Evolutionary conservation across 2,797 vertebrate species (phyloP), one percentile per base, ranked within the genome.

Genomic region (Yasuhikotakia modesta): DNA sequence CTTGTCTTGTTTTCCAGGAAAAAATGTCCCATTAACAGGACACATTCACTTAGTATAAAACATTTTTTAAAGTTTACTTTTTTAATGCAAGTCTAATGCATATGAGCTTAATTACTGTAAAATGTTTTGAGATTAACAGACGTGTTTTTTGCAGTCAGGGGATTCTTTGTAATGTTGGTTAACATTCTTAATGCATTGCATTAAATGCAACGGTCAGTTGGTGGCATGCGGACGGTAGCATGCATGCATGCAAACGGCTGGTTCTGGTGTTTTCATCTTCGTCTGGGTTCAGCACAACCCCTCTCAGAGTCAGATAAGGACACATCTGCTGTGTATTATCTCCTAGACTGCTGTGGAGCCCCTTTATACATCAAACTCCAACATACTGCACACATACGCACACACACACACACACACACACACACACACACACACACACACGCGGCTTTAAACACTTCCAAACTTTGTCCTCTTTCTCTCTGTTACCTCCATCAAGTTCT

Each of bases 251-350:
- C 2, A 46, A 24, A 22, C 1, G 2, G 32, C 22, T 71, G n/a
- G 19, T 22, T 43, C 68, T 43, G 30, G 16, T 13, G 22, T 30
- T 69, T 48, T 50, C 76, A 73, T 61, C 83, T 76, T 61, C 12
- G 17, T 50, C 58, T 52, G 46, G 50, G 76, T 78, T 78, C 76
- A 71, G 60, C 24, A 53, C 71, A 74, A 73, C 70, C 74, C 78
- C 11, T 78, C 74, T 65, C 69, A 80, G 80, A 80, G 85, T 83
- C 81, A 85, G 81, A 83, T 80, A 81, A 86, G 83, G 85, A 86
- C 79, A 85, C 83, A 86, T 84, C 83, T 86, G 85, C 80, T 67
- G 55, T 66, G 65, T 82, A 84, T 86, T 86, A 81, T 81, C 69
- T 69, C 52, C 53, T 75, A 81, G 79, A 83, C 85, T 82, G 73